Percentiles rank a stretch among this genome's conserved stretches.
Conservation (phyloP, 2,888 invertebrate genomes). For the Cataglyphis livida region DNA sequence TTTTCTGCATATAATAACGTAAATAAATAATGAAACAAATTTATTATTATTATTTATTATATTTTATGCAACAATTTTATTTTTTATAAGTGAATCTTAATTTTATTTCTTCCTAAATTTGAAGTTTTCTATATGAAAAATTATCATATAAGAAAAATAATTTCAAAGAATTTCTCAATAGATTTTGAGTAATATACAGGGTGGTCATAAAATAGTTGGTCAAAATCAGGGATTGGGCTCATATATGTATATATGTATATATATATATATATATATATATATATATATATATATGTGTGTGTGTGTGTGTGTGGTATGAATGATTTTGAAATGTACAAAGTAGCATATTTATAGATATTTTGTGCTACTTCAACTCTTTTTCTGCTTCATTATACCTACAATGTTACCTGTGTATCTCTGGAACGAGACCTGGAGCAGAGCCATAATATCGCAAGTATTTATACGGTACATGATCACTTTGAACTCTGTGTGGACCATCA, state of each 20-base stretch:
- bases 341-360: constrained; percentile 84
- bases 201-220: background rate
- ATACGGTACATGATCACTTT: constrained; percentile 86
- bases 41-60: too few relatives aligned
- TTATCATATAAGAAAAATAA: too few relatives aligned
- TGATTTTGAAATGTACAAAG: too few relatives aligned
- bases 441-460: constrained; percentile 86
- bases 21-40: too few relatives aligned
- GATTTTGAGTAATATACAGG: background rate
- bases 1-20: too few relatives aligned
- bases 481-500: constrained; percentile 86
- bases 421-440: constrained; percentile 86
- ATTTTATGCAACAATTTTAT: too few relatives aligned
- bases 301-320: too few relatives aligned
- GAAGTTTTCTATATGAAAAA: background rate
- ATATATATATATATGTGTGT: too few relatives aligned
- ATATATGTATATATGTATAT: background rate
- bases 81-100: too few relatives aligned
- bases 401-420: constrained; percentile 87
- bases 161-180: too few relatives aligned
- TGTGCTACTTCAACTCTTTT: constrained; percentile 86
- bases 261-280: too few relatives aligned
- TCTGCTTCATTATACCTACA: constrained; percentile 87
- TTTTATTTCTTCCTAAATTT: background rate
- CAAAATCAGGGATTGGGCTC: background rate